Conservation (phyloP, 2,888 invertebrate species). For the Xestia sexstrigata region DNA sequence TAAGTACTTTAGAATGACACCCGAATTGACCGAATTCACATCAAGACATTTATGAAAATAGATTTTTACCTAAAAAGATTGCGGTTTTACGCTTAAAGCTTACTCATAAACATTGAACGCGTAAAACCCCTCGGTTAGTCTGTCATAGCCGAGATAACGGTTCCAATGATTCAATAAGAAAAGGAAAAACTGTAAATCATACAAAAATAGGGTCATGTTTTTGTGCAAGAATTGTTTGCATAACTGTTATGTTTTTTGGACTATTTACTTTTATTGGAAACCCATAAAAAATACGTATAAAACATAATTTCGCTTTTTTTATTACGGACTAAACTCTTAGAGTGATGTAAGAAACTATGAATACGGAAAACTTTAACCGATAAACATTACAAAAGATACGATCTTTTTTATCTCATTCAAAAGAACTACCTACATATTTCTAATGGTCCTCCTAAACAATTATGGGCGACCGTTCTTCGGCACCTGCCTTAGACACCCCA, state of each 20-base stretch:
- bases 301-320: conserved; percentile 26
- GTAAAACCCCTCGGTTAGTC: conserved; percentile 66
- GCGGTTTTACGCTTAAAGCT: conserved; percentile 32
- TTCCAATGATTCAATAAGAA: conserved; percentile 64
- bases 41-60: conserved; percentile 12
- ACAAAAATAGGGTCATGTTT: conserved; percentile 49
- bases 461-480: conserved; percentile 38
- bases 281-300: conserved; percentile 17
- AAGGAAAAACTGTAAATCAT: conserved; percentile 54
- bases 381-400: conserved; percentile 5
- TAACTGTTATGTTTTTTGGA: conserved; percentile 7
- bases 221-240: conserved; percentile 20
- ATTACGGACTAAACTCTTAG: neutral
- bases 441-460: conserved; percentile 51
- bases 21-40: conserved; percentile 25
- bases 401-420: conserved; percentile 6
- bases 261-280: neutral
- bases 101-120: conserved; percentile 52
- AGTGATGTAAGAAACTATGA: conserved; percentile 17
- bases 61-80: conserved; percentile 26
- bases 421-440: conserved; percentile 20
- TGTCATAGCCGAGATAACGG: conserved; percentile 63
- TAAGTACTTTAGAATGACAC: neutral
- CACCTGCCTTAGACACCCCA: conserved; percentile 69
- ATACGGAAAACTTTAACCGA: conserved; percentile 8